These are phyloP conservation scores for Anolis sagrei DNA, from an alignment of 2,113 vertebrate genomes.

Conservation along the genomic window DNA sequence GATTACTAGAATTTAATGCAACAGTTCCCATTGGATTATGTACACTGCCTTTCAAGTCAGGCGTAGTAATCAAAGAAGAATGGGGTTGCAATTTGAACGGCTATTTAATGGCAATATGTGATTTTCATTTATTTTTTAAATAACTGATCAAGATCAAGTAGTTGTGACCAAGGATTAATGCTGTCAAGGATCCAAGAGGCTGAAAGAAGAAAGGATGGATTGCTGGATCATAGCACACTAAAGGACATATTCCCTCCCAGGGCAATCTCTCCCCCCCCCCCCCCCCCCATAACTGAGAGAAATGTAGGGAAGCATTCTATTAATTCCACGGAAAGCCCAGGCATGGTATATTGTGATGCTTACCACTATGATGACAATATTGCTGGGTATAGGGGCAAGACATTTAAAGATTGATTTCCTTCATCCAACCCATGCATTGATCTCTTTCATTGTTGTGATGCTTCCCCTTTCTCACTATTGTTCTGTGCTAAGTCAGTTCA, in stretches of 20 bases:
- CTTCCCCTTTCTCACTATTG: no score
- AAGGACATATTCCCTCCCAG: not conserved
- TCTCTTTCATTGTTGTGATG: no score
- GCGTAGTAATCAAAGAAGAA: constrained; percentile 24
- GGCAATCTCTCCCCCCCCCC: no score
- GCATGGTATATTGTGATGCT: no score
- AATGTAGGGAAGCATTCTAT: no score
- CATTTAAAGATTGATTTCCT: no score
- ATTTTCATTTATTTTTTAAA: not conserved
- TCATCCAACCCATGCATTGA: no score
- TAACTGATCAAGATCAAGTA: not conserved
- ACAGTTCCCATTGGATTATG: constrained; percentile 53
- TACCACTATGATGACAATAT: no score
- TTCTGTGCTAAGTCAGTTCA: no score
- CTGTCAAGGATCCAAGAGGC: not conserved
- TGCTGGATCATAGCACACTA: constrained; percentile 6
- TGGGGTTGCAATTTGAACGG: constrained; percentile 14
- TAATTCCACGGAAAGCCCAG: no score
- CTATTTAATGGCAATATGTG: constrained; percentile 8
- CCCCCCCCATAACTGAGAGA: no score
- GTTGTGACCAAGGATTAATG: constrained; percentile 3
- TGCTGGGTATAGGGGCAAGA: no score
- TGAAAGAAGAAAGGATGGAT: constrained; percentile 4
- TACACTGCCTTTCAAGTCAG: constrained; percentile 32
- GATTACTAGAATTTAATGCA: constrained; percentile 19